Base-by-base conservation (phyloP, 2,888 invertebrate species). In the Epinotia nisella region DNA sequence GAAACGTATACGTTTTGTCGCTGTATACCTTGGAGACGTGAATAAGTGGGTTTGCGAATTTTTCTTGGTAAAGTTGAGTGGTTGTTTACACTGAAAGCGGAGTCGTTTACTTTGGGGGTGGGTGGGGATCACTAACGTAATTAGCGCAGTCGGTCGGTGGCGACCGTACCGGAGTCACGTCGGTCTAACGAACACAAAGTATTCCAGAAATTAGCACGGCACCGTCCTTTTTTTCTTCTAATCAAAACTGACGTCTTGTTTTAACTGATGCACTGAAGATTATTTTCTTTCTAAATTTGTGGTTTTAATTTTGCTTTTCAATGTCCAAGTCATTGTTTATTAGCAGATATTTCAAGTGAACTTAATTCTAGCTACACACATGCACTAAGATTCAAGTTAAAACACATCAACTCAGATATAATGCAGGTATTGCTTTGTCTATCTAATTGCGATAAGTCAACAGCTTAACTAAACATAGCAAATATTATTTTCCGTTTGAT, bases 31-130 rank as follows among this genome's bases (percentile, higher is more conserved):
- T 83, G 65, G 88, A 87, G 88, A 90, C 88, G 80, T 87, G 87
- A 89, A 89, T 91, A 90, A 91, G 89, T 90, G 87, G 88, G 86
- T 90, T 91, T 88, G 88, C 85, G 89, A 90, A 87, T 91, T 91
- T 92, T 92, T 91, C 88, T 88, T 84, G 83, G 86, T 88, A 87
- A 90, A 90, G 87, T 92, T 87, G 88, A 90, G 87, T 86, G 85
- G 82, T 89, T 93, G 91, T 92, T 92, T 92, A 89, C 89, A 87
- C 82, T 86, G 91, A 88, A 90, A 92, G 88, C 86, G 85, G 89
- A 90, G 88, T 89, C 88, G 92, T 92, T 91, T 91, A 87, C 89
- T 90, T 90, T 85, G 81, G 85, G 84, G 81, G 82, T 80, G 76
- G 80, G 77, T 80, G 82, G 81, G 85, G 84, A 86, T 87, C 87